Conservation (phyloP, 2,113 vertebrate genomes). For the Gallinago undulata region DNA sequence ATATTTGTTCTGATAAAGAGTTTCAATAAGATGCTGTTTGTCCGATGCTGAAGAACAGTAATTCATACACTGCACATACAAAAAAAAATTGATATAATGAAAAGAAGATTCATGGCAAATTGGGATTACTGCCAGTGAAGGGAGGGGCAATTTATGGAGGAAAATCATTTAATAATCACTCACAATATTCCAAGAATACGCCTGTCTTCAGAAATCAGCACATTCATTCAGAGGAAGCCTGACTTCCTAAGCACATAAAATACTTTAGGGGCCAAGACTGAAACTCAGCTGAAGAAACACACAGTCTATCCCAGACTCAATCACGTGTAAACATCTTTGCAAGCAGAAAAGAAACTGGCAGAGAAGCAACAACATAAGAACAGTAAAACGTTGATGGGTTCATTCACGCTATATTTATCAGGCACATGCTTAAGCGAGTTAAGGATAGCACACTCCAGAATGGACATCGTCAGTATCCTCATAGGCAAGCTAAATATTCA, state of each 20-base stretch:
- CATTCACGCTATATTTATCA: background rate
- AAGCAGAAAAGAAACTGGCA: background rate
- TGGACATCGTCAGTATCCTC: background rate
- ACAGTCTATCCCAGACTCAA: background rate
- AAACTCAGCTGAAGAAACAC: background rate
- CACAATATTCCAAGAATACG: background rate
- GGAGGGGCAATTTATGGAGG: background rate
- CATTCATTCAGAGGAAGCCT: background rate
- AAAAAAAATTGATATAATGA: background rate
- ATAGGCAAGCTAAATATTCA: background rate
- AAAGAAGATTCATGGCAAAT: background rate
- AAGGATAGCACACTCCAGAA: background rate
- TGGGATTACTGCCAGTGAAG: background rate
- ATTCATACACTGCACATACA: too few relatives aligned
- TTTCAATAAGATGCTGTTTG: background rate
- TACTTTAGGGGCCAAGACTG: background rate
- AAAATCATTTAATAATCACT: background rate
- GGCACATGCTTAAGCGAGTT: accelerated
- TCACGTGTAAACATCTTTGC: background rate
- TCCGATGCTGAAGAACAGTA: background rate
- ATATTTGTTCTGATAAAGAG: background rate
- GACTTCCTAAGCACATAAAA: background rate
- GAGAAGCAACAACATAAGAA: background rate
- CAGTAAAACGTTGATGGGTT: background rate
- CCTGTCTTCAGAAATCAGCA: background rate